Percentiles rank a stretch among this genome's conserved stretches.
Evolutionary conservation across 2,113 vertebrate species (phyloP).

Genomic region (Podiceps cristatus): DNA sequence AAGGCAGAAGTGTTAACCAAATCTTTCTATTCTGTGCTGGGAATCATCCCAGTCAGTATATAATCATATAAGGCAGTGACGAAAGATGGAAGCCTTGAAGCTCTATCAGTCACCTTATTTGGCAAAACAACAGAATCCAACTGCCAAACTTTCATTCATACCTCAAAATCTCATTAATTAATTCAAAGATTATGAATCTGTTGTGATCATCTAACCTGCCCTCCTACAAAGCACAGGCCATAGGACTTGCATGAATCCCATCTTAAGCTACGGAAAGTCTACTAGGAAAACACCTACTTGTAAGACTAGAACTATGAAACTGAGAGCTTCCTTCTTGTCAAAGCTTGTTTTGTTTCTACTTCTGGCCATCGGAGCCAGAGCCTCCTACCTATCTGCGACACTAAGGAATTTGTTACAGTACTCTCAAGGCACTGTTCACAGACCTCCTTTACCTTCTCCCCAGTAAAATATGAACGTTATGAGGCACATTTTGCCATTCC

Average conservation of each 20-base stretch:
- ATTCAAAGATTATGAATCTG: neutral
- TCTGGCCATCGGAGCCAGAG: neutral
- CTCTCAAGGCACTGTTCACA: neutral
- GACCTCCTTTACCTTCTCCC: neutral
- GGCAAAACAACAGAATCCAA: neutral
- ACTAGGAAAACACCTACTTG: neutral
- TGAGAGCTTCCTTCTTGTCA: neutral
- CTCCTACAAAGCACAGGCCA: neutral
- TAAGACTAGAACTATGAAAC: neutral
- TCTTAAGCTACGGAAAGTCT: neutral
- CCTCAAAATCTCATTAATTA: conserved; percentile 15
- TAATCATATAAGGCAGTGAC: neutral
- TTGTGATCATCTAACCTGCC: neutral
- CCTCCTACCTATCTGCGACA: neutral
- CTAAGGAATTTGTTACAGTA: neutral
- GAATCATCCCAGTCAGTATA: neutral
- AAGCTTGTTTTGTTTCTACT: neutral
- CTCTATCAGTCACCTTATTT: neutral
- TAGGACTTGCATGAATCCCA: neutral
- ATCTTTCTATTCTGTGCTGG: neutral
- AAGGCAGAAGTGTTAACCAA: neutral
- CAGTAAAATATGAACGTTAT: neutral
- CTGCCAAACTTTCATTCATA: neutral
- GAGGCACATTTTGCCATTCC: neutral
- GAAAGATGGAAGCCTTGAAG: neutral